Evolutionary conservation across 1,140 invertebrate genomes (phyloP).

Genomic region (Octopus sinensis): DNA sequence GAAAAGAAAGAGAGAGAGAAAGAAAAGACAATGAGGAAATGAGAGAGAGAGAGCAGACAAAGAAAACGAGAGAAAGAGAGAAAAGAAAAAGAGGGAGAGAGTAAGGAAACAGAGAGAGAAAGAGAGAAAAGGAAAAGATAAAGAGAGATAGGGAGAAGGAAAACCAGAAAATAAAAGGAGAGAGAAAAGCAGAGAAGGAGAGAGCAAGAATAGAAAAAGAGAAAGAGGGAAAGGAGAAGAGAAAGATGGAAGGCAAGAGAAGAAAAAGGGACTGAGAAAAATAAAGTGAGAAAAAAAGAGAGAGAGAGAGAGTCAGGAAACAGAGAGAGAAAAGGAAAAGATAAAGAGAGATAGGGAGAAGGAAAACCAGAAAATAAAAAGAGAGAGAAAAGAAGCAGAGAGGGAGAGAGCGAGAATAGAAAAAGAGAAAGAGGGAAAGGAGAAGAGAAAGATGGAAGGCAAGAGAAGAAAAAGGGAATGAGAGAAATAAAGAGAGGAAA

Average conservation of each 20-base stretch:
- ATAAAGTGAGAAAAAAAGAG: not conserved
- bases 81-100: not conserved
- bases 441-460: too few relatives aligned
- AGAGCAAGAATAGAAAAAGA: too few relatives aligned
- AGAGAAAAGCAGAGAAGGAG: conserved; percentile 2
- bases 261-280: not conserved
- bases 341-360: not conserved
- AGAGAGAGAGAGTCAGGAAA: not conserved
- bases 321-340: conserved; percentile 2
- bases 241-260: too few relatives aligned
- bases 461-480: too few relatives aligned
- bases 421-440: too few relatives aligned
- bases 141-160: not conserved
- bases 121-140: not conserved
- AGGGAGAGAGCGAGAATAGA: too few relatives aligned
- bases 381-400: too few relatives aligned
- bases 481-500: too few relatives aligned
- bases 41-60: conserved; percentile 3
- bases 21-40: not conserved
- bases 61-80: not conserved
- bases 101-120: too few relatives aligned
- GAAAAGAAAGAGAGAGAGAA: conserved; percentile 3
- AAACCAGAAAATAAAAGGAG: not conserved
- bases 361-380: too few relatives aligned
- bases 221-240: not conserved